phyloP scores from a whole-genome alignment of 2,113 vertebrate species.

The Psophia crepitans region DNA sequence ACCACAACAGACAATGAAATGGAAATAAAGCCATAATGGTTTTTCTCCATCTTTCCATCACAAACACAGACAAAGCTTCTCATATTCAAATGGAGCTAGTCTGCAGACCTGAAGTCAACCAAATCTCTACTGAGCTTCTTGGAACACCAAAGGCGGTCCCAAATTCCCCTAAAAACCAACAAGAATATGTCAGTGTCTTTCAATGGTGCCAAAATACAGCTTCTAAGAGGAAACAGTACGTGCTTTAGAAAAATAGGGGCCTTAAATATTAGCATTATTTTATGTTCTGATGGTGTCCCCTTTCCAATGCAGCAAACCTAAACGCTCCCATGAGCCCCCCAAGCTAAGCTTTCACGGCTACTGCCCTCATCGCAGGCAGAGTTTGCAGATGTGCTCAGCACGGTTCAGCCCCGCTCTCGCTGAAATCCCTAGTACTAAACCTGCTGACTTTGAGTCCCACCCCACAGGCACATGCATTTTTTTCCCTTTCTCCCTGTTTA shows the following conservation, averaged over 20 bases:
- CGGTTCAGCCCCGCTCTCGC: accelerated
- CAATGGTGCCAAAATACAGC: background rate
- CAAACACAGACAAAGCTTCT: background rate
- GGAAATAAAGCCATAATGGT: background rate
- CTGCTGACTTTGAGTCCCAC: background rate
- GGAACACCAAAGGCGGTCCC: background rate
- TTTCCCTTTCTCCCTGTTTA: background rate
- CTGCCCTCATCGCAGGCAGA: background rate
- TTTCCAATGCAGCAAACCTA: background rate
- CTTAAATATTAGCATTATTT: background rate
- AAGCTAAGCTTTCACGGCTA: background rate
- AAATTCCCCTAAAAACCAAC: background rate
- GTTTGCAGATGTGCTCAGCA: background rate
- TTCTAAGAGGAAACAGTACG: background rate
- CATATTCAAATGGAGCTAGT: no score
- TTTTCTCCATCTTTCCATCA: background rate
- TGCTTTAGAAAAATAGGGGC: background rate
- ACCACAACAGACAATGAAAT: background rate
- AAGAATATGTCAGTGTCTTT: background rate
- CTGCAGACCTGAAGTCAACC: background rate
- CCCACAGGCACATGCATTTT: background rate
- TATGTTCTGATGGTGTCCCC: background rate
- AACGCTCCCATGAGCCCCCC: background rate
- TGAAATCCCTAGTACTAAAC: background rate
- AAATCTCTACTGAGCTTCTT: background rate